phyloP scores from a whole-genome alignment of 2,113 vertebrate species.

The Proteles cristata region DNA sequence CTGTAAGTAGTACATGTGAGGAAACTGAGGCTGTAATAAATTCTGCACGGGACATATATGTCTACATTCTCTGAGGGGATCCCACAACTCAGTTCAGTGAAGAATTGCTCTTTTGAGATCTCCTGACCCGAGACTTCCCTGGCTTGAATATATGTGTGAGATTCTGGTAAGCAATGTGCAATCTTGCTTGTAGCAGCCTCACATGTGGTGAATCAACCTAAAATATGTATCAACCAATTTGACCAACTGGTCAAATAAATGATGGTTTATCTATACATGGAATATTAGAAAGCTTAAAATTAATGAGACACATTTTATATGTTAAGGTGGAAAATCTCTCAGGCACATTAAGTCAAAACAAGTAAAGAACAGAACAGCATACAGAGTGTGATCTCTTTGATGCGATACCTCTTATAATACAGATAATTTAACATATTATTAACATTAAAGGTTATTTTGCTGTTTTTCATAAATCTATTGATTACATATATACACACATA shows the following conservation, averaged over 20 bases:
- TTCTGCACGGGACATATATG: not conserved
- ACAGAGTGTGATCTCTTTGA: not conserved
- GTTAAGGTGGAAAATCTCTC: not conserved
- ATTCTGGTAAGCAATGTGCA: not conserved
- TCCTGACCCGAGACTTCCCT: not conserved
- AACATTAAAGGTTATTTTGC: not conserved
- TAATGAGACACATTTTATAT: not conserved
- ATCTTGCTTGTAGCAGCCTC: not conserved
- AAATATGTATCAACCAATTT: not conserved
- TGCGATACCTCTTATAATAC: not conserved
- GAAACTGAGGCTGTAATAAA: not conserved
- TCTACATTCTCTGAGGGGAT: not conserved
- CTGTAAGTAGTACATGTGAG: not conserved
- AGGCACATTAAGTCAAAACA: not conserved
- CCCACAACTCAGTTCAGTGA: not conserved
- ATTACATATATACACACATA: not conserved
- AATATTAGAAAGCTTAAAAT: not conserved
- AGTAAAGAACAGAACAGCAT: not conserved
- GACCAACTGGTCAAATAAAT: not conserved
- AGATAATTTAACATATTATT: not conserved
- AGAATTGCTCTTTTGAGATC: not conserved
- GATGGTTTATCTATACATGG: not conserved
- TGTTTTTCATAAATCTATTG: not conserved
- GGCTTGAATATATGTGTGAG: not conserved
- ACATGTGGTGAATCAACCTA: not conserved